Evolutionary conservation across 2,113 vertebrate species (phyloP), one percentile per base, ranked within the genome.

Genomic region (Podarcis raffonei): DNA sequence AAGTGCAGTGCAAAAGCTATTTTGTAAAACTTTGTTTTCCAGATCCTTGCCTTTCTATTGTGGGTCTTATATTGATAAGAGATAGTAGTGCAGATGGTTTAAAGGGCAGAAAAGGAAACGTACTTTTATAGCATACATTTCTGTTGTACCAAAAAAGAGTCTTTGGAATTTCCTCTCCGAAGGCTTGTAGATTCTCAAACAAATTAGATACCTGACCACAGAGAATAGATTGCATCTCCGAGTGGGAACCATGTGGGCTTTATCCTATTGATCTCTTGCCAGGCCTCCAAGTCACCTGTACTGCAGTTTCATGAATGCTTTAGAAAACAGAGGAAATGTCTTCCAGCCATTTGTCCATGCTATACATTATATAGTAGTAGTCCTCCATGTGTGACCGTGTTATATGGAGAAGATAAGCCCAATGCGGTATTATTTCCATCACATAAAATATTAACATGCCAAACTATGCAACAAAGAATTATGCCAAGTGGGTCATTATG

Each of bases 381-480:
- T 89, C 85, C 15, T 15, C 66, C 76, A 22, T 75, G 2, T 76
- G 76, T 42, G 35, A 30, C 77, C 35, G 62, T 87, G 37, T 90
- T 86, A 42, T 37, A 81, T 35, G 66, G 48, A 16, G 68, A 72
- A 72, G 68, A 53, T 84, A 18, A 66, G 69, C 53, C 11, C 13
- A n/a, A 4, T 53, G 20, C 85, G 71, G n/a, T 75, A 85, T 68
- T 87, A 88, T 80, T 87, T 57, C 30, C 86, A 57, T 48, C 6
- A 18, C 80, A 81, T 83, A 81, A 74, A 79, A 79, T 35, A 69
- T 53, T 37, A 57, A 80, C 76, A 80, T 74, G 15, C 5, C 59
- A 78, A 91, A 93, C 81, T 22, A 59, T 92, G 86, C 82, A 59
- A 65, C 27, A 71, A 62, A 76, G 81, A 90, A 86, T 79, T 35